phyloP scores from a whole-genome alignment of 2,797 vertebrate species.

The Cetoscarus ocellatus region DNA sequence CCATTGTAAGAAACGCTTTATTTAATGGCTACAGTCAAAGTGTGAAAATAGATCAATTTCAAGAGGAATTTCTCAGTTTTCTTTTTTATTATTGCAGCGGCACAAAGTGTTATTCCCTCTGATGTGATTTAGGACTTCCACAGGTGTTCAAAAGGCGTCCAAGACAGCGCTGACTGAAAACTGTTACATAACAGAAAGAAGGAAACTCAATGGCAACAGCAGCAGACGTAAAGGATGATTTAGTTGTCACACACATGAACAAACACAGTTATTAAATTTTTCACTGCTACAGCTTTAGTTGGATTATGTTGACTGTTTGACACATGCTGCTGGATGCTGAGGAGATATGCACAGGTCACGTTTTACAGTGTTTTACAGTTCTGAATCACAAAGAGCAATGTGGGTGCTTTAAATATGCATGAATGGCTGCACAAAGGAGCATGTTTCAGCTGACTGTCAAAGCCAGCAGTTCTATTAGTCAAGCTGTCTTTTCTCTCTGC shows the following conservation, averaged over 20 bases:
- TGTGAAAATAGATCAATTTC: no score
- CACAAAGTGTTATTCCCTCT: not conserved
- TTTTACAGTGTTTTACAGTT: not conserved
- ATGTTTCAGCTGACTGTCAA: not conserved
- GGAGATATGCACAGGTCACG: not conserved
- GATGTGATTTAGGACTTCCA: not conserved
- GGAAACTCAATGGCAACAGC: not conserved
- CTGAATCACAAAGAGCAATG: not conserved
- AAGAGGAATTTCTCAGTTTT: no score
- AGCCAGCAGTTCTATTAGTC: not conserved
- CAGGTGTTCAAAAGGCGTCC: not conserved
- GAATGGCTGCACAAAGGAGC: not conserved
- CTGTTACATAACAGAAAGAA: not conserved
- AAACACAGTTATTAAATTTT: not conserved
- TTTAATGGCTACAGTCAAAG: no score
- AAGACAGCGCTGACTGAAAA: not conserved
- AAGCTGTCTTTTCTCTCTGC: conserved; percentile 25
- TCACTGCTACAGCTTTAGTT: conserved; percentile 3
- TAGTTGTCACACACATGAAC: not conserved
- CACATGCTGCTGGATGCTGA: not conserved
- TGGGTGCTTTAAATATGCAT: not conserved
- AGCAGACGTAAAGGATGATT: conserved; percentile 3
- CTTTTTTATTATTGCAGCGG: not conserved
- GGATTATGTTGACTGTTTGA: not conserved
- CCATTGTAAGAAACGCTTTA: no score